Percentiles rank a stretch among this genome's conserved stretches.
These are phyloP conservation scores for Hesperia comma DNA, from an alignment of 2,888 invertebrate species.

Conservation along the genomic window DNA sequence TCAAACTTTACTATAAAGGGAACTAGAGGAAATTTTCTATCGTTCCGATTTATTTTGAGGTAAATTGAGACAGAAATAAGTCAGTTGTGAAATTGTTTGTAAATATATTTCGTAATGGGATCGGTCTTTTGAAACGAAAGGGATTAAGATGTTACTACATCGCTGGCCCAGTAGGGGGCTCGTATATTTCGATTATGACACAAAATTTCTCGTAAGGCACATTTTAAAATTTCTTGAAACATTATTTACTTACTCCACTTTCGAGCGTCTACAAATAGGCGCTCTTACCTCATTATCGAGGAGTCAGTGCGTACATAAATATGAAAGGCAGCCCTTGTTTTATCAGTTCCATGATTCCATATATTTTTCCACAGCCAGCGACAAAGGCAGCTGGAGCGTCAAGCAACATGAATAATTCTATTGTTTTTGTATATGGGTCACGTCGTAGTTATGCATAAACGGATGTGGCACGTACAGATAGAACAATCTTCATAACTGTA, in stretches of 20 bases:
- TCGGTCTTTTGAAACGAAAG: too few relatives aligned
- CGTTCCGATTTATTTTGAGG: conserved; percentile 8
- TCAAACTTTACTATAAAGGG: conserved; percentile 27
- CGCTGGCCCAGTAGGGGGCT: too few relatives aligned
- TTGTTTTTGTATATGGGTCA: conserved; percentile 74
- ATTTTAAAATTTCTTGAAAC: not conserved
- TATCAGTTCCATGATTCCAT: conserved; percentile 27
- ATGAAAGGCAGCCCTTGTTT: conserved; percentile 22
- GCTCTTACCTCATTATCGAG: conserved; percentile 6
- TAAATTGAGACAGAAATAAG: conserved; percentile 13
- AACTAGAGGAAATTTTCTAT: conserved; percentile 17
- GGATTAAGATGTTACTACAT: too few relatives aligned
- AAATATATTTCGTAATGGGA: not conserved
- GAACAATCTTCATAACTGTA: conserved; percentile 27
- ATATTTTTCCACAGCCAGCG: conserved; percentile 38
- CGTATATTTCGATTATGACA: not conserved
- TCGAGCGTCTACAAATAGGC: not conserved
- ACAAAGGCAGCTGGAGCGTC: conserved; percentile 55
- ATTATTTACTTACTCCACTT: not conserved
- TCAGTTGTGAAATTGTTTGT: not conserved
- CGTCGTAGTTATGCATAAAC: conserved; percentile 60
- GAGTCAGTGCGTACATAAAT: conserved; percentile 23
- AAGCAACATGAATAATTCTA: conserved; percentile 69
- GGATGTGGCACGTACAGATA: conserved; percentile 50
- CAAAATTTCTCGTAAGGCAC: not conserved